Percentiles rank a stretch among this genome's conserved stretches.
phyloP scores from a whole-genome alignment of 2,888 invertebrate genomes.

The Catonia carolina region DNA sequence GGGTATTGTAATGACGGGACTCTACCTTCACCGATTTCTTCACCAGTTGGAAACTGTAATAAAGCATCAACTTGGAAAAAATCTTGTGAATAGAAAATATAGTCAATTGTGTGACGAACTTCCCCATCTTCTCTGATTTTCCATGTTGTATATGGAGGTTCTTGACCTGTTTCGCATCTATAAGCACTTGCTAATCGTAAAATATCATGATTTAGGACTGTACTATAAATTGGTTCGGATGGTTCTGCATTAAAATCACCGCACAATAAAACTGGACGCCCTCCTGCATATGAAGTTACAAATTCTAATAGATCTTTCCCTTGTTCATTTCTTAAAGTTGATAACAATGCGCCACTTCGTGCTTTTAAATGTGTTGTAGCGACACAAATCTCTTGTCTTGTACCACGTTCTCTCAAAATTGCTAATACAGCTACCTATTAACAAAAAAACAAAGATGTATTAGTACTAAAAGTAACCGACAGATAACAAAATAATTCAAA shows the following conservation, averaged over 20 bases:
- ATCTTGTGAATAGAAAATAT: constrained; percentile 58
- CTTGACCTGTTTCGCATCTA: constrained; percentile 38
- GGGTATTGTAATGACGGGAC: constrained; percentile 64
- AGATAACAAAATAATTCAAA: too few species aligned
- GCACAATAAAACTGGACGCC: constrained; percentile 56
- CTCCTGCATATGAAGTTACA: constrained; percentile 44
- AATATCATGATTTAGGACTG: constrained; percentile 46
- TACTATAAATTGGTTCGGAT: constrained; percentile 59
- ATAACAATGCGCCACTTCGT: constrained; percentile 56
- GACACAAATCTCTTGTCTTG: constrained; percentile 55
- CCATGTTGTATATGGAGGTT: constrained; percentile 70
- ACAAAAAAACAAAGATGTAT: constrained; percentile 21
- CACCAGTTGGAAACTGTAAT: constrained; percentile 55
- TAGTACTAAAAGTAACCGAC: constrained; percentile 14
- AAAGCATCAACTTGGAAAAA: constrained; percentile 51
- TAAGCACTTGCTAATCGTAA: constrained; percentile 36
- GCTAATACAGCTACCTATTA: constrained; percentile 54
- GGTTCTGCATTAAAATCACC: constrained; percentile 76
- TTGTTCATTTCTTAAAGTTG: constrained; percentile 62
- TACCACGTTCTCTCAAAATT: constrained; percentile 48
- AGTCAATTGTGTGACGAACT: constrained; percentile 67
- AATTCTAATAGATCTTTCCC: constrained; percentile 56
- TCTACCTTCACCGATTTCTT: constrained; percentile 58
- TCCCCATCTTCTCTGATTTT: constrained; percentile 63
- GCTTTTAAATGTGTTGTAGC: constrained; percentile 71